Evolutionary conservation across 2,797 vertebrate species (phyloP).

Genomic region (Phataginus tricuspis): DNA sequence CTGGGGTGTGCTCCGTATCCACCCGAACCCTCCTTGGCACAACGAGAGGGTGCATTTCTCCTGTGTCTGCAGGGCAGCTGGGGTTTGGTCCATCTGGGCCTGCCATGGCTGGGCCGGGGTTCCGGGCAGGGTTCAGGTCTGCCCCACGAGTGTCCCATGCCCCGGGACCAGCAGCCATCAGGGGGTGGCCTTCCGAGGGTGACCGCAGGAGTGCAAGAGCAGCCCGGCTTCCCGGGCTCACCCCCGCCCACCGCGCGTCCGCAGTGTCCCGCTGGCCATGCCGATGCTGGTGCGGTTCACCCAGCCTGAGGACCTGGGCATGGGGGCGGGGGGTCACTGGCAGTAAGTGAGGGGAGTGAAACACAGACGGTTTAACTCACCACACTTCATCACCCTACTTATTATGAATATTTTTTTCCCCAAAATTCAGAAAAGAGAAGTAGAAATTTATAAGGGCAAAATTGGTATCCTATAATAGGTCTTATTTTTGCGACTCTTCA

Average conservation of each 20-base stretch:
- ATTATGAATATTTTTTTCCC: neutral
- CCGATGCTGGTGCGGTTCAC: neutral
- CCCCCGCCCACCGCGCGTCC: neutral
- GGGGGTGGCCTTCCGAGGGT: too few relatives aligned
- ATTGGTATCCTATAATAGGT: neutral
- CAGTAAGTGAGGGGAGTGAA: too few relatives aligned
- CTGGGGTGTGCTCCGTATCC: neutral
- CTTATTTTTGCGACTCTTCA: neutral
- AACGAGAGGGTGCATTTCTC: neutral
- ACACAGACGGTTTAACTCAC: neutral
- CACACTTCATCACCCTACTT: neutral
- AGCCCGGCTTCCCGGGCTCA: neutral
- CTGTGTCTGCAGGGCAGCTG: neutral
- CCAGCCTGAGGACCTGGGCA: neutral
- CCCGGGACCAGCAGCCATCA: neutral
- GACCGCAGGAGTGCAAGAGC: neutral
- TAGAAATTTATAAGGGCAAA: neutral
- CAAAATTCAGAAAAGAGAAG: neutral
- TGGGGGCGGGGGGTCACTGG: neutral
- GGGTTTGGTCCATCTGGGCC: neutral
- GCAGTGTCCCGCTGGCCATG: neutral
- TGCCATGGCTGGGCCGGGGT: neutral
- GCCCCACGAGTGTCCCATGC: neutral
- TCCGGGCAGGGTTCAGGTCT: neutral
- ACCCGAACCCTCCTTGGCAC: neutral